phyloP scores from a whole-genome alignment of 2,797 vertebrate genomes.

The Neoniphon sammara region DNA sequence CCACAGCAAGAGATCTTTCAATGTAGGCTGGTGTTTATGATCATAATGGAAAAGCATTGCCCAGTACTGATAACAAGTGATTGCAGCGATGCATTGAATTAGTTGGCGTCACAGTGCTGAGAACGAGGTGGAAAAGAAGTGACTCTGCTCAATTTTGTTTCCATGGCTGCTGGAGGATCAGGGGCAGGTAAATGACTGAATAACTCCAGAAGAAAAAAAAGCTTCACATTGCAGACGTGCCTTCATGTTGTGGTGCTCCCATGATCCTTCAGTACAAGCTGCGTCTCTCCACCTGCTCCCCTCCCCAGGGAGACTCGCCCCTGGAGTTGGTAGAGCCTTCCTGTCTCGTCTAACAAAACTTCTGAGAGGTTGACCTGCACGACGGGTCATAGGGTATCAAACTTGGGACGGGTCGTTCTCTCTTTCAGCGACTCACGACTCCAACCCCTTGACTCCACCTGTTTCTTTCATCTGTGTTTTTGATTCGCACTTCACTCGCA shows the following conservation, averaged over 20 bases:
- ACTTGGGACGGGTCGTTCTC: no score
- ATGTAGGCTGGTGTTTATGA: conserved; percentile 39
- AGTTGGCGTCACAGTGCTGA: conserved; percentile 19
- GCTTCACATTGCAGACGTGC: no score
- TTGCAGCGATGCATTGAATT: neutral
- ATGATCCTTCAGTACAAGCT: neutral
- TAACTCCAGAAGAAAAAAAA: conserved; percentile 1
- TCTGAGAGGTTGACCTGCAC: no score
- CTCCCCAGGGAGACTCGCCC: no score
- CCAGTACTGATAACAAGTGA: conserved; percentile 24
- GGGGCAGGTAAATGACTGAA: conserved; percentile 1
- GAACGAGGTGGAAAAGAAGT: conserved; percentile 33
- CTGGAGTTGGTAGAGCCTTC: no score
- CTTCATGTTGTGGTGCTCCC: conserved; percentile 1
- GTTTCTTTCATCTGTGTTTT: no score
- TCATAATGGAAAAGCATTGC: conserved; percentile 43
- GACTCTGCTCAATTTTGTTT: conserved; percentile 16
- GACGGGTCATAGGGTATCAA: no score
- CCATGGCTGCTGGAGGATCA: conserved; percentile 20
- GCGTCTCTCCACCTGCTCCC: no score
- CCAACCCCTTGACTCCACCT: no score
- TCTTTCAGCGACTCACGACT: no score
- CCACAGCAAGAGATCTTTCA: conserved; percentile 6
- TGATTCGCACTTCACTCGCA: no score
- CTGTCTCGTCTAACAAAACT: no score